A percentile compares a stretch with the other conserved stretches of the same genome.
These are phyloP conservation scores for Rhynchopsitta pachyrhyncha DNA, from an alignment of 2,113 vertebrate species.

Conservation along the genomic window DNA sequence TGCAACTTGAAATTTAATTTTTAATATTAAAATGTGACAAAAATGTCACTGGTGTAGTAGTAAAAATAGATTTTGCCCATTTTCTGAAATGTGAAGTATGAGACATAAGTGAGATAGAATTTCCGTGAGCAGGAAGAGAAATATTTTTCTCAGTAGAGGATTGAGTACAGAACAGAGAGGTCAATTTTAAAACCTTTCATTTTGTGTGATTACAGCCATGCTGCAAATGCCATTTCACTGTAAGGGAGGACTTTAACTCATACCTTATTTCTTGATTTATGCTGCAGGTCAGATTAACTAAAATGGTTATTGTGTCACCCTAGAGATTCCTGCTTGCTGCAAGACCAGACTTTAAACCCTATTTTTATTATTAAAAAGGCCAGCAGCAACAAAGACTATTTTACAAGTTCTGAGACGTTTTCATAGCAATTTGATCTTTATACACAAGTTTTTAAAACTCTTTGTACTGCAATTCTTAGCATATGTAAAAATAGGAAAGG, in stretches of 20 bases:
- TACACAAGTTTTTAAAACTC: slow-evolving; percentile 54
- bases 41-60: background rate
- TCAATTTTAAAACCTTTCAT: slow-evolving; percentile 67
- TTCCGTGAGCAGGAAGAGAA: slow-evolving; percentile 30
- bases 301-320: slow-evolving; percentile 72
- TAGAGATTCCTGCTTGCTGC: slow-evolving; percentile 62
- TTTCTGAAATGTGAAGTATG: background rate
- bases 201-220: slow-evolving; percentile 65
- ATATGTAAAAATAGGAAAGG: background rate
- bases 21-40: background rate
- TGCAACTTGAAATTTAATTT: slow-evolving; percentile 17
- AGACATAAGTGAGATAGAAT: slow-evolving; percentile 17
- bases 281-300: slow-evolving; percentile 71
- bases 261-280: slow-evolving; percentile 67
- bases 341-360: slow-evolving; percentile 66
- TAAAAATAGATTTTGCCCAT: slow-evolving; percentile 3
- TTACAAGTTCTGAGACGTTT: slow-evolving; percentile 63
- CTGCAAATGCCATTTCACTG: slow-evolving; percentile 68
- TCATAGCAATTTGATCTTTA: slow-evolving; percentile 70
- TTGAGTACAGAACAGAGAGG: slow-evolving; percentile 44
- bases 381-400: slow-evolving; percentile 70
- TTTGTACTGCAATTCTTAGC: slow-evolving; percentile 37
- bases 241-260: slow-evolving; percentile 62
- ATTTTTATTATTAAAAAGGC: slow-evolving; percentile 74
- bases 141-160: slow-evolving; percentile 4